Base-by-base conservation (phyloP, 1,140 invertebrate species). In the Cotesia glomerata region DNA sequence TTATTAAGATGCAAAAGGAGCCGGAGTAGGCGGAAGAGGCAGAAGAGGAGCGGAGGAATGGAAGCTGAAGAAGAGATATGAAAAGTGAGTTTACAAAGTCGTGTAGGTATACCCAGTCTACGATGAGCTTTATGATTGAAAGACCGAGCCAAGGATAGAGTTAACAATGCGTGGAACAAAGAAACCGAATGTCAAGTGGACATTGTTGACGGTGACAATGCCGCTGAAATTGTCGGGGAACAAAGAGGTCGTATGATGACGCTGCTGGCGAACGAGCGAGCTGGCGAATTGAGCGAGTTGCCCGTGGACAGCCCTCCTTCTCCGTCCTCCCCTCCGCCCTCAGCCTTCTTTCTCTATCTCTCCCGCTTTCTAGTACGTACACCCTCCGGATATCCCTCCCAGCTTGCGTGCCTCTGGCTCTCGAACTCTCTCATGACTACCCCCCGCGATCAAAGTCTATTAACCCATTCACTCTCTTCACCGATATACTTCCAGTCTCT, bases 131-230 rank as follows among this genome's bases (percentile, higher is more conserved):
- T 86, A 85, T 82, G 82, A 85, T 85, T 85, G 82, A 82, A 85
- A 85, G 82, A 82, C 80, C 84, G 80, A 76, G 36, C 72, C 67
- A 11, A 63, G 58, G 72, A 71, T 69, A 51, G 16, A 69, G 75
- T 78, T 80, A 81, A 86, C 81, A 85, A 85, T 85, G 79, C 72
- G 79, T 73, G 67, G 13, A 77, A 87, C 80, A 75, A 82, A 86
- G 83, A 85, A 75, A 78, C 83, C 81, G 81, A 84, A 86, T 86
- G 85, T 87, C 86, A 86, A 87, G 86, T 87, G 85, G 85, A 86
- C 85, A 87, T 87, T 86, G 86, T 87, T 87, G 86, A 87, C 82
- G 84, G 83, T 84, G 84, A 86, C 86, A 87, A 87, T 87, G 85
- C 85, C 81, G 84, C 85, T 86, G 85, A 85, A 87, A 87, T 87